phyloP scores from a whole-genome alignment of 2,888 invertebrate genomes.

The Troilus luridus region DNA sequence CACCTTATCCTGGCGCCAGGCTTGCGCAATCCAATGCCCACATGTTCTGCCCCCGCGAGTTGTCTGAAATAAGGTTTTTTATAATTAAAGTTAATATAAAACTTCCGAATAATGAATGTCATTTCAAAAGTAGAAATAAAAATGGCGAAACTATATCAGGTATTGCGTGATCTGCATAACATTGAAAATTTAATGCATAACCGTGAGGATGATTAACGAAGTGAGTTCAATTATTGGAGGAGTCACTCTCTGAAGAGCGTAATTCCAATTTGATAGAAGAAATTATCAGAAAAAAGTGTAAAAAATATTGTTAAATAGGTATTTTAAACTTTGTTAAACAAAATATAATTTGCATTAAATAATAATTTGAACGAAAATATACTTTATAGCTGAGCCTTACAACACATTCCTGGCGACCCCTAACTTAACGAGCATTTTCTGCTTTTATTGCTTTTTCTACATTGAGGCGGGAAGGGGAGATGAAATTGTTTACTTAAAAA shows the following conservation, averaged over 20 bases:
- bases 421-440: too few relatives aligned
- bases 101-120: neutral
- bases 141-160: too few relatives aligned
- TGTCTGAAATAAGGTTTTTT: neutral
- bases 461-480: neutral
- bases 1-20: conserved; percentile 22
- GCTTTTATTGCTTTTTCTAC: too few relatives aligned
- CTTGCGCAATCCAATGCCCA: conserved; percentile 21
- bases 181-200: too few relatives aligned
- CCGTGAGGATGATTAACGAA: too few relatives aligned
- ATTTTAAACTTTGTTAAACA: neutral
- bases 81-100: neutral
- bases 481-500: neutral
- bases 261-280: neutral
- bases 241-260: neutral
- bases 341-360: neutral
- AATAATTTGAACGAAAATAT: neutral
- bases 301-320: neutral
- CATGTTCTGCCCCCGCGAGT: conserved; percentile 2
- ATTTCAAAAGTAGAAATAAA: neutral
- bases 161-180: too few relatives aligned
- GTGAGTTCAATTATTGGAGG: neutral
- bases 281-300: neutral
- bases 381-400: neutral
- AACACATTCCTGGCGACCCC: neutral